Evolutionary conservation across 92 coral and sea anemone genomes (phyloP).

Genomic region (Meandrina meandrites): DNA sequence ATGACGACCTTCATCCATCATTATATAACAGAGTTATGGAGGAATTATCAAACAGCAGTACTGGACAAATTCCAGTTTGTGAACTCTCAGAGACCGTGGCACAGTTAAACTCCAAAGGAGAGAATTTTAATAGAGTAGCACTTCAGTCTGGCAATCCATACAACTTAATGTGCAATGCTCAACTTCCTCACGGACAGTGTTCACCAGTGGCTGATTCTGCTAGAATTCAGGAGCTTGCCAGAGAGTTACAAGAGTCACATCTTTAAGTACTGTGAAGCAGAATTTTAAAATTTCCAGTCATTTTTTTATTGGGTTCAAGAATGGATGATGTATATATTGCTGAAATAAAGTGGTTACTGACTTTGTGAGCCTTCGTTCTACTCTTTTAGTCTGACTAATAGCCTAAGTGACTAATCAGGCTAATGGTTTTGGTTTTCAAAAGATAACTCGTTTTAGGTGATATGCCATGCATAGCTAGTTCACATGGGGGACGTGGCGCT

Average conservation of each 20-base stretch:
- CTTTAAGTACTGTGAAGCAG: not conserved
- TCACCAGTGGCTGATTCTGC: slow-evolving; percentile 42
- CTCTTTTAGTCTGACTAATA: too few relatives aligned
- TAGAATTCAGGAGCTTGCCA: slow-evolving; percentile 56
- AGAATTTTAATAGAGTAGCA: slow-evolving; percentile 44
- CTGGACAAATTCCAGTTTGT: slow-evolving; percentile 38
- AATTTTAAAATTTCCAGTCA: not conserved
- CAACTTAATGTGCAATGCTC: slow-evolving; percentile 25
- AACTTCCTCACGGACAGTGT: slow-evolving; percentile 49
- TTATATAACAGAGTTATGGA: slow-evolving; percentile 19
- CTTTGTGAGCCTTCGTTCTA: too few relatives aligned
- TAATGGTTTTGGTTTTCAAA: too few relatives aligned
- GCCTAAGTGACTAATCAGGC: too few relatives aligned
- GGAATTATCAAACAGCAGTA: slow-evolving; percentile 16
- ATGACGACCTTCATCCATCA: slow-evolving; percentile 55
- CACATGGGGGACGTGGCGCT: too few relatives aligned
- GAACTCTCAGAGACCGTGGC: slow-evolving; percentile 50
- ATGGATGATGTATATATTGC: too few relatives aligned
- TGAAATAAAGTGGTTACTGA: too few relatives aligned
- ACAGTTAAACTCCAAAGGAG: slow-evolving; percentile 41
- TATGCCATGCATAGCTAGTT: too few relatives aligned
- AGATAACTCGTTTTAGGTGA: too few relatives aligned
- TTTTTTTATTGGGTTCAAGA: too few relatives aligned
- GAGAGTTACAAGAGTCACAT: slow-evolving; percentile 21
- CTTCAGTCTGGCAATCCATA: not conserved